phyloP scores from a whole-genome alignment of 37 sponge, comb jelly and placozoan species.

The Cliona cf. orientalis region DNA sequence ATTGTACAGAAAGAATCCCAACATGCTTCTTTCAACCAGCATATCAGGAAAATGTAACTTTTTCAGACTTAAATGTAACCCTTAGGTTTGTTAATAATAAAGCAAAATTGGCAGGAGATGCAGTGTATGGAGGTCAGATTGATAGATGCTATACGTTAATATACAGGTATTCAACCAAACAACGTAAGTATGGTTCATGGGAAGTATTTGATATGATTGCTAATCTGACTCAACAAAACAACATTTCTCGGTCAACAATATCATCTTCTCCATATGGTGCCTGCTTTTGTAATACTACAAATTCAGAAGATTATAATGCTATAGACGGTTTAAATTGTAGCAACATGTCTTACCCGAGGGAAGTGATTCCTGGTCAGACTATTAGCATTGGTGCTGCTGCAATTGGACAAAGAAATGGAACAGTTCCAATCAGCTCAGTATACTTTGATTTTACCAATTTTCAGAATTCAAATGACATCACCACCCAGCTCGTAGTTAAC shows the following conservation, averaged over 20 bases:
- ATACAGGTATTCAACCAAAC: neutral
- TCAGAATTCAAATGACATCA: neutral
- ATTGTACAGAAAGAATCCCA: neutral
- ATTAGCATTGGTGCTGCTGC: neutral
- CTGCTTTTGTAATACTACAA: neutral
- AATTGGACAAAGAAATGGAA: neutral
- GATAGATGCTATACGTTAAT: neutral
- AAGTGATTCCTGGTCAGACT: neutral
- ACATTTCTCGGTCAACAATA: neutral
- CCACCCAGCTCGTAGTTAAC: neutral
- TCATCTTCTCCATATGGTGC: neutral
- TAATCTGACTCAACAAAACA: neutral
- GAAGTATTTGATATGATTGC: neutral
- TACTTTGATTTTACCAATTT: neutral
- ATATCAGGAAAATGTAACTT: neutral
- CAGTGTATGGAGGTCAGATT: neutral
- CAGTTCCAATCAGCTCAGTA: neutral
- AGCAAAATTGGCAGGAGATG: neutral
- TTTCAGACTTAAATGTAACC: neutral
- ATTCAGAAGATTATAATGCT: no score
- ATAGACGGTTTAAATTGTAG: neutral
- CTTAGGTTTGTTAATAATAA: neutral
- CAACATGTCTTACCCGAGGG: neutral
- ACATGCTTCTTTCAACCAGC: neutral
- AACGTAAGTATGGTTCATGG: neutral